Percentiles rank a stretch among this genome's conserved stretches.
Conservation (phyloP, 2,113 vertebrate genomes). For the Lanius collurio region DNA sequence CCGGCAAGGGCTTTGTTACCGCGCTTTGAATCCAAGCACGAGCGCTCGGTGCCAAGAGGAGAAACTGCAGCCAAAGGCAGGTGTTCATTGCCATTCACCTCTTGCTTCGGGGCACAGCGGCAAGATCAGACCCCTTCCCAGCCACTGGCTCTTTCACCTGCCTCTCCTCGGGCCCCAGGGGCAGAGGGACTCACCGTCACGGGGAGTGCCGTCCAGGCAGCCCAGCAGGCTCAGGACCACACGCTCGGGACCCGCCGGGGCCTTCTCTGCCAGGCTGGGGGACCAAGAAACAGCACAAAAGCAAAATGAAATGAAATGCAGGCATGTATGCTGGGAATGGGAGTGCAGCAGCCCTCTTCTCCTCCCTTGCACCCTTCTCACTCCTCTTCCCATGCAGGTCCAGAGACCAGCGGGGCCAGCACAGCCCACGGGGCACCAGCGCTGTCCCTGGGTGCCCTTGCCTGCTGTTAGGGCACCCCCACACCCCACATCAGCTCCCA, state of each 20-base stretch:
- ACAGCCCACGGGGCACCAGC: fast-evolving
- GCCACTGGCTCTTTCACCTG: constrained; percentile 62
- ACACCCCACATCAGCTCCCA: not conserved
- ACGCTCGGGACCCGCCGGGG: fast-evolving
- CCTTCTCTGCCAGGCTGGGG: not conserved
- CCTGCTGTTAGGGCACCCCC: not conserved
- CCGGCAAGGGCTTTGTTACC: constrained; percentile 60
- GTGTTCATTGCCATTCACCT: constrained; percentile 64
- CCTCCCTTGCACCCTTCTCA: not conserved
- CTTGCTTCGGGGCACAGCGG: constrained; percentile 17
- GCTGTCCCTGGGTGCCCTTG: not conserved
- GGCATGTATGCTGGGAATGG: fast-evolving
- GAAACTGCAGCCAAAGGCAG: constrained; percentile 59
- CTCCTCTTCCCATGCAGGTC: fast-evolving
- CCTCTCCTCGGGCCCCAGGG: not conserved
- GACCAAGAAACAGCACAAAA: not conserved
- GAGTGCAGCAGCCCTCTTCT: not conserved
- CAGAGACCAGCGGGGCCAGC: not conserved
- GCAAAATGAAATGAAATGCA: not conserved
- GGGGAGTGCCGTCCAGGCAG: fast-evolving
- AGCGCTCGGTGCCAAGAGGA: constrained; percentile 7
- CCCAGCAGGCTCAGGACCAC: not conserved
- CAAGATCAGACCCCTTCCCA: constrained; percentile 61
- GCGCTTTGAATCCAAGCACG: constrained; percentile 8
- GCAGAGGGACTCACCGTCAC: not conserved